Conservation (phyloP, 53 echinoderm and acorn worm species). For the Crossaster papposus region DNA sequence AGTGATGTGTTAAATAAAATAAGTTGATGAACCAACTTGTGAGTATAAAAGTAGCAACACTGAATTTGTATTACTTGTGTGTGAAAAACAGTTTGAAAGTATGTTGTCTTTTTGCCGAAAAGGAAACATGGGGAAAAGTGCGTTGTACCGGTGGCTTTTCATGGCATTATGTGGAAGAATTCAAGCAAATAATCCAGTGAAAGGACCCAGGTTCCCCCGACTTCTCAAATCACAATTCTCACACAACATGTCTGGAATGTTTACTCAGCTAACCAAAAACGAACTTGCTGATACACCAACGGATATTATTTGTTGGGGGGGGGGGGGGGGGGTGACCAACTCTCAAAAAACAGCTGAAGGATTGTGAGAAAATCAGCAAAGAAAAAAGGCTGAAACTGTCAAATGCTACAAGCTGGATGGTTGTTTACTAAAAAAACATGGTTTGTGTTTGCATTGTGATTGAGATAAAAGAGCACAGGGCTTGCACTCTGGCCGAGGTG, state of each 20-base stretch:
- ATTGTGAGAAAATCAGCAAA: conserved; percentile 48
- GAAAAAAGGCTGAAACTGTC: conserved; percentile 52
- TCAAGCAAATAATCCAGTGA: conserved; percentile 44
- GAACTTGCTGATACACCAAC: conserved; percentile 21
- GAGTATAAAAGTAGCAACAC: neutral
- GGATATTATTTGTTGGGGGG: conserved; percentile 18
- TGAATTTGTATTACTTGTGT: neutral
- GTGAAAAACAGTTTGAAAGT: neutral
- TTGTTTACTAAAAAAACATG: conserved; percentile 53
- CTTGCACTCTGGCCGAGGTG: conserved; percentile 27
- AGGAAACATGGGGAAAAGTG: conserved; percentile 36
- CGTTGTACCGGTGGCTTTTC: conserved; percentile 28
- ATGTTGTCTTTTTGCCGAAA: conserved; percentile 16
- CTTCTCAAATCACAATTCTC: conserved; percentile 40
- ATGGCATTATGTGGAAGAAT: conserved; percentile 29
- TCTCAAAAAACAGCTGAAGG: conserved; percentile 43
- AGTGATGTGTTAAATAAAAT: conserved; percentile 59
- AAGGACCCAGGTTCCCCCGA: conserved; percentile 29
- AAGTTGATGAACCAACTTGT: neutral
- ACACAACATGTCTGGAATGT: conserved; percentile 53
- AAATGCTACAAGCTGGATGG: conserved; percentile 18
- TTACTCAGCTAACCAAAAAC: conserved; percentile 9
- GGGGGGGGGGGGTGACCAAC: conserved; percentile 15
- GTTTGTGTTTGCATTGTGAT: conserved; percentile 25
- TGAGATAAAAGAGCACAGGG: conserved; percentile 13